Percentiles rank a stretch among this genome's conserved stretches.
Conservation (phyloP, 2,113 vertebrate species). For the Crocuta crocuta region DNA sequence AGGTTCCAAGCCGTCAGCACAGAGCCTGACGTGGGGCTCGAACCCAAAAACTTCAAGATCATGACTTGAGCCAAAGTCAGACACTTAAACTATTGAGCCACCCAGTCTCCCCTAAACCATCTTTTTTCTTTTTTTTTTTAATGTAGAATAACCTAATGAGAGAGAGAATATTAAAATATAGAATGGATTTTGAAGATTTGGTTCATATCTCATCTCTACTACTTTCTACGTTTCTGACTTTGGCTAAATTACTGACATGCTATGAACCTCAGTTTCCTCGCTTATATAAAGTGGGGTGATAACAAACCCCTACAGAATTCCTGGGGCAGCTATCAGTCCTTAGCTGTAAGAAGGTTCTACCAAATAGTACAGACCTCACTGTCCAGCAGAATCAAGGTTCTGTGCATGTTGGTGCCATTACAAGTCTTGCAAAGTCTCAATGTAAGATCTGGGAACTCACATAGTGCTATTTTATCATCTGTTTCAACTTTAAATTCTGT, state of each 20-base stretch:
- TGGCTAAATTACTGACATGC: background rate
- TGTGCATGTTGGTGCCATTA: accelerated
- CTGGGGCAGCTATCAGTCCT: background rate
- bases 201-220: background rate
- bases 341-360: accelerated
- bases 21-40: too few relatives aligned
- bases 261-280: background rate
- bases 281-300: background rate
- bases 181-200: background rate
- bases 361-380: accelerated
- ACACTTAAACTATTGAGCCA: too few relatives aligned
- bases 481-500: background rate
- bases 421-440: background rate
- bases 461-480: background rate
- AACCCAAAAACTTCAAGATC: too few relatives aligned
- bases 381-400: too few relatives aligned
- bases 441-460: background rate
- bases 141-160: background rate
- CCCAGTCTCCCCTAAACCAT: too few relatives aligned
- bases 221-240: background rate
- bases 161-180: background rate
- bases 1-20: too few relatives aligned
- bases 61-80: too few relatives aligned
- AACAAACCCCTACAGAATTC: background rate
- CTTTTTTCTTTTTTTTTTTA: background rate